phyloP scores from a whole-genome alignment of 2,113 vertebrate species.

The Aptenodytes patagonicus region DNA sequence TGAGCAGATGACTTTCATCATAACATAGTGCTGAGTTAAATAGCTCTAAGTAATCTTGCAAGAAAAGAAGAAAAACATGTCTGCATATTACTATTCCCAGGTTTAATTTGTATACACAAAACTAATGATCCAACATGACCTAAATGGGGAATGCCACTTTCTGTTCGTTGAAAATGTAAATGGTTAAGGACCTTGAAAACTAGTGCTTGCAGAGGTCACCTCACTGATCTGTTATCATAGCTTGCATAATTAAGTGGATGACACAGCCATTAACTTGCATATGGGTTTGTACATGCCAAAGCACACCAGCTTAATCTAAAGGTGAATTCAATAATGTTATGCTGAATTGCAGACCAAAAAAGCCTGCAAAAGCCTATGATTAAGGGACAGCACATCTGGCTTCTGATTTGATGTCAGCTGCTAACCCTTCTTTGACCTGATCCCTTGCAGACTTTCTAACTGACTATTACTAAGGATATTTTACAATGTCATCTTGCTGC shows the following conservation, averaged over 20 bases:
- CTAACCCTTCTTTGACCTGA: conserved; percentile 70
- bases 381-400: conserved; percentile 65
- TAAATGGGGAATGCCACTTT: neutral
- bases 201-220: neutral
- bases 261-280: conserved; percentile 46
- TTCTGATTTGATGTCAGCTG: conserved; percentile 62
- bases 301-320: conserved; percentile 44
- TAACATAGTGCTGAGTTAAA: neutral
- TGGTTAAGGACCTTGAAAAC: neutral
- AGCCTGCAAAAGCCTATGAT: conserved; percentile 42
- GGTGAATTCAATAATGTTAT: conserved; percentile 66
- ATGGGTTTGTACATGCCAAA: conserved; percentile 24
- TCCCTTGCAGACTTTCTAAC: conserved; percentile 46
- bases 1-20: neutral
- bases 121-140: neutral
- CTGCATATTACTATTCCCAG: neutral
- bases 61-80: neutral
- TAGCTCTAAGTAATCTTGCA: neutral
- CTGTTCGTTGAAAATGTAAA: neutral
- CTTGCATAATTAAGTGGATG: conserved; percentile 35
- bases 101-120: neutral
- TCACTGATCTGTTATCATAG: neutral
- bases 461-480: conserved; percentile 46
- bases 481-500: conserved; percentile 55
- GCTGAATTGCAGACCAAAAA: conserved; percentile 68